A percentile compares a stretch with the other conserved stretches of the same genome.
Evolutionary conservation across 2,797 vertebrate genomes (phyloP).

Genomic region (Pagetopsis macropterus): DNA sequence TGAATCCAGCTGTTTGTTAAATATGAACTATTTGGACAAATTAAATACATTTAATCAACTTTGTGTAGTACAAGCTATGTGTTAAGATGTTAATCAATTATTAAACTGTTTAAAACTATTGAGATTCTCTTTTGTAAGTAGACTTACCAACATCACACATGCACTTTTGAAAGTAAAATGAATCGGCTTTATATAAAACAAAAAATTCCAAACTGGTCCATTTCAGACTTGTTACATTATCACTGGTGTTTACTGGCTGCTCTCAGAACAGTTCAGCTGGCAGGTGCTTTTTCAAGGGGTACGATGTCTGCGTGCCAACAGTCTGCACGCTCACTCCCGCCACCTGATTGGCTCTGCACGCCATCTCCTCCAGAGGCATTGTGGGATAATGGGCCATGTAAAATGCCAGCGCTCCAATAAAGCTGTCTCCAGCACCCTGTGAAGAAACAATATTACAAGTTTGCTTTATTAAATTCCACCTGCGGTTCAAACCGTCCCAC

Average conservation of each 20-base stretch:
- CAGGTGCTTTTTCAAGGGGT: conserved; percentile 87
- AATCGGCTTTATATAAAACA: neutral
- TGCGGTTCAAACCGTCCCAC: conserved; percentile 1
- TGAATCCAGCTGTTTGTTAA: conserved; percentile 3
- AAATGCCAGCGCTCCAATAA: conserved; percentile 94
- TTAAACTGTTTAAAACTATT: neutral
- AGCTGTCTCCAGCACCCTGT: conserved; percentile 98
- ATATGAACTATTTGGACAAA: neutral
- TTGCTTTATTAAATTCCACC: conserved; percentile 23
- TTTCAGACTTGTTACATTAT: conserved; percentile 8
- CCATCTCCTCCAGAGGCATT: conserved; percentile 91
- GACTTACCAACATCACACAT: neutral
- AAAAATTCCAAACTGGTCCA: neutral
- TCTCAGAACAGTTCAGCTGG: conserved; percentile 85
- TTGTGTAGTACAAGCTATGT: neutral
- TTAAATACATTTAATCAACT: conserved; percentile 20
- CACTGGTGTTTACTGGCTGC: neutral
- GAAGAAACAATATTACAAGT: conserved; percentile 40
- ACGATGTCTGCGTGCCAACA: conserved; percentile 92
- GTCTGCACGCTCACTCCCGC: conserved; percentile 89
- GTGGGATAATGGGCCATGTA: conserved; percentile 89
- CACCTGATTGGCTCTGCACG: conserved; percentile 88
- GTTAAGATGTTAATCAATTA: neutral
- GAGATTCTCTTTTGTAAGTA: neutral
- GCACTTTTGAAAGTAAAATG: neutral